phyloP scores from a whole-genome alignment of 2,888 invertebrate species.

The Nysson spinosus region DNA sequence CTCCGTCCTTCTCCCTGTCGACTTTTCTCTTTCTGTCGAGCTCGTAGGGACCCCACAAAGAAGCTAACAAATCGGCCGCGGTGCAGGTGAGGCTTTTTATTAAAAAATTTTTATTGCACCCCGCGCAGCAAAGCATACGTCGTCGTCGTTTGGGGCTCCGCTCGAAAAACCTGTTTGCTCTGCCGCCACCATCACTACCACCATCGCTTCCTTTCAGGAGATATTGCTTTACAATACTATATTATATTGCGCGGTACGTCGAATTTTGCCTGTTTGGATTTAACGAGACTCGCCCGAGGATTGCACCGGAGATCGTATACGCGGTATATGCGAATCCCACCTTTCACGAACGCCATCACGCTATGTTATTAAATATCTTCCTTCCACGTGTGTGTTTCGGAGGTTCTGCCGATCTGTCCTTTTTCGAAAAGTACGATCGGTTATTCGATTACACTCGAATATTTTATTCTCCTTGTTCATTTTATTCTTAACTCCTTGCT shows the following conservation, averaged over 20 bases:
- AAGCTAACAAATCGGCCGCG: conserved; percentile 61
- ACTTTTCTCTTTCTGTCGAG: conserved; percentile 5
- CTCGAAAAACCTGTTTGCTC: conserved; percentile 63
- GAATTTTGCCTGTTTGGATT: conserved; percentile 62
- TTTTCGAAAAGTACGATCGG: too few relatives aligned
- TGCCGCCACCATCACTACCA: conserved; percentile 49
- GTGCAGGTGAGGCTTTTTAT: conserved; percentile 63
- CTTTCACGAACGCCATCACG: conserved; percentile 3
- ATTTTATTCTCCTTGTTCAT: too few relatives aligned
- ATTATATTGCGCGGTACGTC: conserved; percentile 66
- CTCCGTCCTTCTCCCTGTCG: conserved; percentile 21
- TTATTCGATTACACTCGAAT: too few relatives aligned
- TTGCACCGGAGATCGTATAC: conserved; percentile 17
- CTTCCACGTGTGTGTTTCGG: too few relatives aligned
- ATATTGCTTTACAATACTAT: conserved; percentile 64
- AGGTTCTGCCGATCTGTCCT: too few relatives aligned
- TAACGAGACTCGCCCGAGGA: conserved; percentile 57
- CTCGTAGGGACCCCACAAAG: conserved; percentile 53
- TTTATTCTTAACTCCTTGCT: too few relatives aligned
- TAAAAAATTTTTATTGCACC: conserved; percentile 63
- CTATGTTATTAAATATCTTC: conserved; percentile 9
- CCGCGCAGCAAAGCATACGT: conserved; percentile 56
- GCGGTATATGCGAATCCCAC: conserved; percentile 10
- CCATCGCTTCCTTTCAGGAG: conserved; percentile 57
- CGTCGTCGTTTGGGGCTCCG: conserved; percentile 53